A percentile compares a stretch with the other conserved stretches of the same genome.
These are phyloP conservation scores for Neolamprologus caudopunctatus DNA, from an alignment of 2,113 vertebrate species.

Conservation along the genomic window DNA sequence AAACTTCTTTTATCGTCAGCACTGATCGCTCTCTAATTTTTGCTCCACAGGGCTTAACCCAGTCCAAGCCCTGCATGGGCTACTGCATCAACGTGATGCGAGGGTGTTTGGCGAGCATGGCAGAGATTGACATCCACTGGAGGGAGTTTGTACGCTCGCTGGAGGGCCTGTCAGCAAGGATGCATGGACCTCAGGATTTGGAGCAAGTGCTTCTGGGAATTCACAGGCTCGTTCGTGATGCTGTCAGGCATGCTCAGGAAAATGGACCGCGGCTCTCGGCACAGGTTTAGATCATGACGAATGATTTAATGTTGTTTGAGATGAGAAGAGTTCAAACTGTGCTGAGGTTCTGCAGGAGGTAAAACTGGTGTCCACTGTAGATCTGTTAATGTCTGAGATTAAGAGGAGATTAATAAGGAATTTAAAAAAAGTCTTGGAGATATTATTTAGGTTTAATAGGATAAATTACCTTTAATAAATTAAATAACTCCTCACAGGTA, in stretches of 20 bases:
- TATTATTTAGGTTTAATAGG: neutral
- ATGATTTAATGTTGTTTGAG: neutral
- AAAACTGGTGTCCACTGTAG: neutral
- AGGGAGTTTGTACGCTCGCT: slow-evolving; percentile 75
- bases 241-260: slow-evolving; percentile 67
- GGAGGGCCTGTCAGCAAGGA: slow-evolving; percentile 75
- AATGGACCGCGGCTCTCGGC: slow-evolving; percentile 61
- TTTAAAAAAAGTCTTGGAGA: neutral
- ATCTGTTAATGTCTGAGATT: neutral
- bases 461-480: slow-evolving; percentile 1
- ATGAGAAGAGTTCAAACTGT: neutral
- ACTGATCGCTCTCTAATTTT: neutral
- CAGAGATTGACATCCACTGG: slow-evolving; percentile 84
- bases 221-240: slow-evolving; percentile 71
- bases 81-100: slow-evolving; percentile 84
- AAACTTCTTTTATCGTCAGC: neutral
- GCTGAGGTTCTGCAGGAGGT: neutral
- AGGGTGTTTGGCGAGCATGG: slow-evolving; percentile 81
- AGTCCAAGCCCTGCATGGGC: slow-evolving; percentile 81
- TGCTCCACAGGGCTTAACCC: slow-evolving; percentile 62
- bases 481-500: slow-evolving; percentile 1
- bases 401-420: neutral
- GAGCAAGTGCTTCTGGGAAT: slow-evolving; percentile 79
- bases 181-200: slow-evolving; percentile 66
- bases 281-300: slow-evolving; percentile 70